These are phyloP conservation scores for Copsychus sechellarum DNA, from an alignment of 2,113 vertebrate species.

Conservation along the genomic window DNA sequence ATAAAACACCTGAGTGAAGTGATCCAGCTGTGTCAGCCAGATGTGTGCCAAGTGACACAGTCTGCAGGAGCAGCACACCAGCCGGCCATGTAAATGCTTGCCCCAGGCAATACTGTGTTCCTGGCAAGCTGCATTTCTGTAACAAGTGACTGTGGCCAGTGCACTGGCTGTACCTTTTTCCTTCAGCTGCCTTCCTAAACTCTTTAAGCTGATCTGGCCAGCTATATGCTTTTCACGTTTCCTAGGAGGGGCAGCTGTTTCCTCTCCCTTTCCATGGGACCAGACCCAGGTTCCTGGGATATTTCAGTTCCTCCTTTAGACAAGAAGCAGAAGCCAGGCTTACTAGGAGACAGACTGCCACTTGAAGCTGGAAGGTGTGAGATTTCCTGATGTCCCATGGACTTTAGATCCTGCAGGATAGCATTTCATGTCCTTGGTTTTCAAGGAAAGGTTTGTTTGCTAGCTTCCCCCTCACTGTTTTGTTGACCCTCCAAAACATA, in stretches of 20 bases:
- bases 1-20: conserved; percentile 36
- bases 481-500: background rate
- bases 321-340: conserved; percentile 33
- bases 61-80: background rate
- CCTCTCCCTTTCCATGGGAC: conserved; percentile 24
- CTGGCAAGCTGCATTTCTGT: conserved; percentile 14
- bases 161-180: background rate
- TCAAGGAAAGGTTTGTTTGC: background rate
- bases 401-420: background rate
- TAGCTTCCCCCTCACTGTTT: background rate
- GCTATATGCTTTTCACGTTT: background rate
- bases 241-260: conserved; percentile 7
- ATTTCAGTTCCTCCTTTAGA: conserved; percentile 10
- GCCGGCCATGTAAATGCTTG: background rate
- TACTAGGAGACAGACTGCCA: background rate
- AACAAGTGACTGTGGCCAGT: conserved; percentile 12
- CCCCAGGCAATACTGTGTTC: background rate
- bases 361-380: background rate
- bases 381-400: background rate
- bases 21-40: conserved; percentile 40
- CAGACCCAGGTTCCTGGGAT: conserved; percentile 16
- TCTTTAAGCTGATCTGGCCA: conserved; percentile 26
- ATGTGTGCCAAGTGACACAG: conserved; percentile 34
- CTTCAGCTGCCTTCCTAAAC: background rate
- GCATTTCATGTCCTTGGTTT: background rate